phyloP scores from a whole-genome alignment of 2,888 invertebrate species.

The Pegoplata infirma region DNA sequence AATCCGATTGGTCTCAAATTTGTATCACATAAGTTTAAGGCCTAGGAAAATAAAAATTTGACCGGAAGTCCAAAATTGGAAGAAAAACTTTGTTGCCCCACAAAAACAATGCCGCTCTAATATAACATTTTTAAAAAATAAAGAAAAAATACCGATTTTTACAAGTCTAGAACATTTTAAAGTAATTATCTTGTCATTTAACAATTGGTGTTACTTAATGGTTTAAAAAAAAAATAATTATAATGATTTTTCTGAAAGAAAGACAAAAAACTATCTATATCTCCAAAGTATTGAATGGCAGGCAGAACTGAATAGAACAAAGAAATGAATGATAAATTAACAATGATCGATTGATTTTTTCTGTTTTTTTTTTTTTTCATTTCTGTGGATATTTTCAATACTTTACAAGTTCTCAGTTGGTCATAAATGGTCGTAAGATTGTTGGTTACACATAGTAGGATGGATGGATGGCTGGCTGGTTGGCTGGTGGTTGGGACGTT shows the following conservation, averaged over 20 bases:
- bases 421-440: not conserved
- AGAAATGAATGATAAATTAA: constrained; percentile 44
- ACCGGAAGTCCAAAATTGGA: too few relatives aligned
- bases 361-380: not conserved
- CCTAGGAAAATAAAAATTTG: too few relatives aligned
- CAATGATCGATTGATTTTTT: constrained; percentile 58
- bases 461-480: not conserved
- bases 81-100: too few relatives aligned
- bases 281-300: constrained; percentile 40
- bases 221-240: constrained; percentile 8
- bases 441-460: not conserved
- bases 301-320: constrained; percentile 27
- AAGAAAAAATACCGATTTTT: not conserved
- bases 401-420: not conserved
- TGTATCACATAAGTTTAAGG: too few relatives aligned
- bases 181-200: constrained; percentile 62
- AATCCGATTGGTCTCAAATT: too few relatives aligned
- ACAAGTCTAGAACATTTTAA: constrained; percentile 17
- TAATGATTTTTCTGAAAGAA: constrained; percentile 8
- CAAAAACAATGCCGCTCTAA: too few relatives aligned
- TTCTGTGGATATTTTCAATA: too few relatives aligned
- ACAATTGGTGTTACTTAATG: constrained; percentile 58
- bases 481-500: too few relatives aligned
- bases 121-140: too few relatives aligned
- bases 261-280: not conserved